These are phyloP conservation scores for Acronicta alni DNA, from an alignment of 2,888 invertebrate species.

Conservation along the genomic window DNA sequence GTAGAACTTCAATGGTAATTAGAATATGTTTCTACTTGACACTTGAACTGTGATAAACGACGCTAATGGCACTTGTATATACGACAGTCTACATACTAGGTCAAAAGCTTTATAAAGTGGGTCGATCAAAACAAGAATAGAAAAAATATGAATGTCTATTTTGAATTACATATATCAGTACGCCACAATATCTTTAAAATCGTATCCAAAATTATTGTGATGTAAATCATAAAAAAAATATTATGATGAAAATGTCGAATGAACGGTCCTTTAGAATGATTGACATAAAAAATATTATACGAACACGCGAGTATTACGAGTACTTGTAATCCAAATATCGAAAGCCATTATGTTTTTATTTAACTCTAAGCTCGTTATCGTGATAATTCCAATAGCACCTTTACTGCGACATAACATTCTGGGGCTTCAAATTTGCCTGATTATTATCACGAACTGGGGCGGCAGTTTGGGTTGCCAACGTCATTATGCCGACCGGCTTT, in stretches of 20 bases:
- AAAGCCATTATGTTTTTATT: constrained; percentile 19
- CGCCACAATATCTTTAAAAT: too few species aligned
- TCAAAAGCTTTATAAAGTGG: background rate
- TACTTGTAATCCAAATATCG: constrained; percentile 3
- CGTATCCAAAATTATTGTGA: too few species aligned
- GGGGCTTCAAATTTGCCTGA: constrained; percentile 40
- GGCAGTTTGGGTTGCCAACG: constrained; percentile 30
- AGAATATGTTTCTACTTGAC: constrained; percentile 30
- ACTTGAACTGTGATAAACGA: constrained; percentile 21
- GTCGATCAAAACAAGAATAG: too few species aligned
- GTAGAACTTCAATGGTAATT: constrained; percentile 34
- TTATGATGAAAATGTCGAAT: too few species aligned
- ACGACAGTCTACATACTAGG: background rate
- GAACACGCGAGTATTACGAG: background rate
- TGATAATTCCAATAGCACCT: constrained; percentile 16
- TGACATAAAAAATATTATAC: too few species aligned
- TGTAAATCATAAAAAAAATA: too few species aligned
- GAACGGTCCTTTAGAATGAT: too few species aligned
- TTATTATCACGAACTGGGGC: constrained; percentile 40
- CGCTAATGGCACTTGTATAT: constrained; percentile 4
- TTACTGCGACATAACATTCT: constrained; percentile 29
- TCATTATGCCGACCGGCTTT: constrained; percentile 41
- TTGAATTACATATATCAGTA: too few species aligned
- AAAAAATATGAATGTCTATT: too few species aligned
- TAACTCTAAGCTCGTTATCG: background rate